Base-by-base conservation (phyloP, 2,888 invertebrate genomes). In the Magallana nippona region DNA sequence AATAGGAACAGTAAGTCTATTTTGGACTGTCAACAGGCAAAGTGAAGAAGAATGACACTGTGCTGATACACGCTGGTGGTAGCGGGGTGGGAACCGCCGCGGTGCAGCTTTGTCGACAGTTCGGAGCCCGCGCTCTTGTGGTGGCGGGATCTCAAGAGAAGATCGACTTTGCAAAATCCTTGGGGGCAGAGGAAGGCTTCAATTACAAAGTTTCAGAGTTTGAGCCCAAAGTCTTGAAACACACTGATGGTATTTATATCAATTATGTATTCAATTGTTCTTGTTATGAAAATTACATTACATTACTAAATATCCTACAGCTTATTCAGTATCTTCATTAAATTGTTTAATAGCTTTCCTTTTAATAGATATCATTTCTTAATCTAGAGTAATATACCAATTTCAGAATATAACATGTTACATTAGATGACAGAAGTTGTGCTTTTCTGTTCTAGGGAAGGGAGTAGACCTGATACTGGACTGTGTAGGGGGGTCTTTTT, bases 51-150 rank as follows among this genome's bases (percentile, higher is more conserved):
- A 91, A 91, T 55, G 93, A 94, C 32, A 86, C 87, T 2, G 93
- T 94, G n/a, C 88, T 94, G 77, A 92, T 94, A 27, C 94, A 94
- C 85, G 94, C 94, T 55, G 94, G 93, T 5, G 94, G 92, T 5
- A 94, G 94, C 89, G 94, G 94, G 5, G 94, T 94, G 22, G 94
- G 94, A 11, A 94, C 94, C 11, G 94, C 94, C 17, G 94, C 94
- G 17, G 89, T 93, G 55, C 94, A 94, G 89, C 88, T 94, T 58
- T 86, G 88, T n/a, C 79, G 87, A 27, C 86, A 91, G 56, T 92
- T 91, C 19, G 91, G 91, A 3, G 93, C 91, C 78, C 89, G 83
- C 19, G 88, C 93, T 1, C 88, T 92, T 77, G 92, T 93, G 3
- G 94, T 94, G 19, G 94, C 93, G 32, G 94, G 94, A 3, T 90